Conservation (phyloP, 1,140 invertebrate species). For the Chrysomallon squamiferum region DNA sequence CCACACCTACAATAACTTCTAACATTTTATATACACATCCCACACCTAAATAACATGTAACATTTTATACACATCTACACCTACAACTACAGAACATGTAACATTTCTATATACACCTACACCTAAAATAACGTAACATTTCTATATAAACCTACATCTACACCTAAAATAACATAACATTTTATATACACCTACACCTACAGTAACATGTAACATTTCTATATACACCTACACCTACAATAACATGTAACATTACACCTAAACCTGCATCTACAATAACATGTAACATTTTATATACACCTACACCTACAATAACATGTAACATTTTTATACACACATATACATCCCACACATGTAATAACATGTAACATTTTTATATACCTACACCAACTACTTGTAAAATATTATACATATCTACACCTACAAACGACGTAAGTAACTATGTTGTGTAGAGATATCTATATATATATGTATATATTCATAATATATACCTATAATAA, state of each 20-base stretch:
- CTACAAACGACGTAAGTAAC: too few relatives aligned
- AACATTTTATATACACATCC: neutral
- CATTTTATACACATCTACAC: too few relatives aligned
- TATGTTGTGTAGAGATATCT: too few relatives aligned
- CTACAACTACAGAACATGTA: too few relatives aligned
- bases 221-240: conserved; percentile 57
- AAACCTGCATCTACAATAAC: neutral
- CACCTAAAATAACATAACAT: neutral
- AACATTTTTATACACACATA: neutral
- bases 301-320: neutral
- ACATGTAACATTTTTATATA: neutral
- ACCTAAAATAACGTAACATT: conserved; percentile 48
- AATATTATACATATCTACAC: too few relatives aligned
- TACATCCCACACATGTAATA: neutral
- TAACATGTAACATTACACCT: too few relatives aligned
- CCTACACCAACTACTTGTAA: too few relatives aligned
- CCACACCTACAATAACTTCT: neutral
- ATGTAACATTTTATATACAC: neutral
- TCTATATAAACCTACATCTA: conserved; percentile 19
- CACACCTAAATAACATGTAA: too few relatives aligned
- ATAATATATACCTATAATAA: too few relatives aligned
- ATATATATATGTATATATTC: too few relatives aligned
- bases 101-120: too few relatives aligned
- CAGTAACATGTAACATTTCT: conserved; percentile 39
- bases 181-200: neutral